phyloP scores from a whole-genome alignment of 2,797 vertebrate genomes.

The Alauda arvensis region DNA sequence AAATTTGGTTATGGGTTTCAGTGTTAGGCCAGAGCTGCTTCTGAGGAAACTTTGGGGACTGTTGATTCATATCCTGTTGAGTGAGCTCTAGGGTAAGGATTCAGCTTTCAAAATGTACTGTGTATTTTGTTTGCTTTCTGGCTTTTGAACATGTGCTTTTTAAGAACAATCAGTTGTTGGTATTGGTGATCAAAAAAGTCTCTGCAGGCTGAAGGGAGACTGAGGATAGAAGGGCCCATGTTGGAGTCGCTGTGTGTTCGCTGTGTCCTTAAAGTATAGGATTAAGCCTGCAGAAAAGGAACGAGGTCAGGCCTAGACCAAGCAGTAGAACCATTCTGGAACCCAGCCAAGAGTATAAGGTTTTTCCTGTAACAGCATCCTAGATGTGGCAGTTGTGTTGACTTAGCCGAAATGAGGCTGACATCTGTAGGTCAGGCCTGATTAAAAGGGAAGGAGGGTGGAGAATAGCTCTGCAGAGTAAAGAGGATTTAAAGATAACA shows the following conservation, averaged over 20 bases:
- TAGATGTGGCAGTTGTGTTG: constrained; percentile 50
- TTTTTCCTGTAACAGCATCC: constrained; percentile 52
- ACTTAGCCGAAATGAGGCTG: constrained; percentile 52
- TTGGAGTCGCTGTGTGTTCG: neutral
- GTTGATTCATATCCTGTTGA: neutral
- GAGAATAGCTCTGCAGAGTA: constrained; percentile 20
- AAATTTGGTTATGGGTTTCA: neutral
- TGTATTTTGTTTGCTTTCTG: neutral
- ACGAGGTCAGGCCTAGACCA: constrained; percentile 35
- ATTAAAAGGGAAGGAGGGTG: constrained; percentile 50
- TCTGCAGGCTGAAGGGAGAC: neutral
- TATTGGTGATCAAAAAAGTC: constrained; percentile 21
- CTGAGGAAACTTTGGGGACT: neutral
- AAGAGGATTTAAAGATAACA: constrained; percentile 31
- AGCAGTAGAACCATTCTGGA: constrained; percentile 20
- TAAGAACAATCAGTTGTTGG: neutral
- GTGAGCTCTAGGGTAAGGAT: neutral
- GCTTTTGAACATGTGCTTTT: neutral
- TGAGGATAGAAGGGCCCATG: neutral
- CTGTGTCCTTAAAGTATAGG: constrained; percentile 42
- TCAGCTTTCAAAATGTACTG: neutral
- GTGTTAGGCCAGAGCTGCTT: neutral
- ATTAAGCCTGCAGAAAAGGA: constrained; percentile 51
- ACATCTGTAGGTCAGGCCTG: constrained; percentile 51
- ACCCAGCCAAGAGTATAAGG: constrained; percentile 35